Conservation (phyloP, 23 tunicate species). For the Corella eumyota region DNA sequence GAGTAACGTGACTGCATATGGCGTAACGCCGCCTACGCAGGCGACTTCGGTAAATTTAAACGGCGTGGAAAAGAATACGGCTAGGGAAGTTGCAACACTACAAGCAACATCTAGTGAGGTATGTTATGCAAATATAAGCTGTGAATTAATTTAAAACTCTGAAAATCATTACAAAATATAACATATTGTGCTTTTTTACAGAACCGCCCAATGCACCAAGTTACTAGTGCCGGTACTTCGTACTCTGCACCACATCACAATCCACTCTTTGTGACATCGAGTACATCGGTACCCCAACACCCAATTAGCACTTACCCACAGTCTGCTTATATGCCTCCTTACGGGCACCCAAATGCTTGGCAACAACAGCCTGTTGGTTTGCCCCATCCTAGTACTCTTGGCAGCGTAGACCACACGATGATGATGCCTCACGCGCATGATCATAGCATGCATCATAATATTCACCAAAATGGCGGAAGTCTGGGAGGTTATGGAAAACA, state of each 20-base stretch:
- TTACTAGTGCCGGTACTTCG: too few relatives aligned
- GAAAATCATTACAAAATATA: not conserved
- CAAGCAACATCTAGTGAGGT: conserved; percentile 34
- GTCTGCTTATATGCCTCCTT: conserved; percentile 41
- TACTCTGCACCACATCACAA: conserved; percentile 3
- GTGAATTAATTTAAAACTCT: not conserved
- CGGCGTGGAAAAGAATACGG: conserved; percentile 37
- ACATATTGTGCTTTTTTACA: not conserved
- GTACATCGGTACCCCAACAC: conserved; percentile 16
- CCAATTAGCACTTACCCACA: conserved; percentile 12
- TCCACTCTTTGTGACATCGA: conserved; percentile 19
- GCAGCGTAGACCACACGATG: not conserved
- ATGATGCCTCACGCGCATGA: not conserved
- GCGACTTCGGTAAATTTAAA: conserved; percentile 62
- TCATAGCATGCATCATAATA: conserved; percentile 1
- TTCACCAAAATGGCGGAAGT: conserved; percentile 1
- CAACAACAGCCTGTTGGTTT: conserved; percentile 17
- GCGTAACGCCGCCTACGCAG: conserved; percentile 86
- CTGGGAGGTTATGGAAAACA: not conserved
- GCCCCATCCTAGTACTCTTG: conserved; percentile 6
- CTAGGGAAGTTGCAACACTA: conserved; percentile 25
- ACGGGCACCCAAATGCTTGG: conserved; percentile 36
- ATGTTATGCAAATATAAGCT: too few relatives aligned
- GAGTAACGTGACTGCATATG: conserved; percentile 64
- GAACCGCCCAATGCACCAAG: conserved; percentile 26